phyloP scores from a whole-genome alignment of 2,888 invertebrate species.

The Podotricha telesiphe region DNA sequence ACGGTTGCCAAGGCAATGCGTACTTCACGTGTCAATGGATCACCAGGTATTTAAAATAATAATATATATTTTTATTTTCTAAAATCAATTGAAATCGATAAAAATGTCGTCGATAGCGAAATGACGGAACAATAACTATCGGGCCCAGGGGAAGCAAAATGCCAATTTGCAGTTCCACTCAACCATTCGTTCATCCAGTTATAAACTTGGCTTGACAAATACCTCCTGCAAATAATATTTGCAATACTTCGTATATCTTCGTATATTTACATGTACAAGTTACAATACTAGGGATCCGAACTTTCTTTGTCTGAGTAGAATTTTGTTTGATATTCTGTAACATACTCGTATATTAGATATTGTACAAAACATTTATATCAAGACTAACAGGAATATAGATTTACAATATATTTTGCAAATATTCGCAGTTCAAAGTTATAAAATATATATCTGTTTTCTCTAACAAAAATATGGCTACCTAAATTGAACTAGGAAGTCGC shows the following conservation, averaged over 20 bases:
- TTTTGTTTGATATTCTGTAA: not conserved
- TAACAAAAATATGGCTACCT: not conserved
- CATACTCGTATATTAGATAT: not conserved
- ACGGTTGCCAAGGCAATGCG: too few relatives aligned
- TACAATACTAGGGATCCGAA: not conserved
- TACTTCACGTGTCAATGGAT: not conserved
- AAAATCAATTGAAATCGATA: slow-evolving; percentile 10
- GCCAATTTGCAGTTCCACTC: slow-evolving; percentile 31
- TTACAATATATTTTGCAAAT: not conserved
- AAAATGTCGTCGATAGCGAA: slow-evolving; percentile 21
- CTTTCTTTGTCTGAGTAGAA: not conserved
- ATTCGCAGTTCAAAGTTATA: too few relatives aligned
- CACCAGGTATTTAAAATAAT: not conserved
- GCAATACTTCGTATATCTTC: slow-evolving; percentile 12
- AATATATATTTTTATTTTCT: slow-evolving; percentile 2
- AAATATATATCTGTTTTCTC: too few relatives aligned
- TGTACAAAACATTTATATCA: not conserved
- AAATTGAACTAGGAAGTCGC: not conserved
- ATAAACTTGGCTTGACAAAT: slow-evolving; percentile 28
- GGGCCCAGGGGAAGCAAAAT: slow-evolving; percentile 25
- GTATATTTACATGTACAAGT: slow-evolving; percentile 11
- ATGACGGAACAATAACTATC: slow-evolving; percentile 27
- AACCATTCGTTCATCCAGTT: slow-evolving; percentile 28
- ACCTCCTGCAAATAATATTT: slow-evolving; percentile 19
- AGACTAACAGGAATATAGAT: not conserved